Base-by-base conservation (phyloP, 2,888 invertebrate species). In the Chesias legatella region DNA sequence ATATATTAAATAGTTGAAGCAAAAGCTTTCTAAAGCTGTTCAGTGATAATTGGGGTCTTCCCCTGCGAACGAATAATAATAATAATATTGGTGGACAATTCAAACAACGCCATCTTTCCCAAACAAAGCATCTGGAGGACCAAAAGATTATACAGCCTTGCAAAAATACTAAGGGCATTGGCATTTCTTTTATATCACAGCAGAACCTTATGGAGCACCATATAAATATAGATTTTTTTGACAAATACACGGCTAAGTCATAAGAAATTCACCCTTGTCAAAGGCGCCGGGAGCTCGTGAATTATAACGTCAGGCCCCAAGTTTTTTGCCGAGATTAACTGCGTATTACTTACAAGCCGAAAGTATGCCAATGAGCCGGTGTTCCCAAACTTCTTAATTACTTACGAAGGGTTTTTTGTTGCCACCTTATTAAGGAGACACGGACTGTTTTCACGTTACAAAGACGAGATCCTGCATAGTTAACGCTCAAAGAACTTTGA, bases 241-340 rank as follows among this genome's bases (percentile, higher is more conserved):
- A 80, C 74, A 76, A 74, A 75, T 75, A 73, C 68, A 67, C 67
- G 65, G 59, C 58, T 58, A 54, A 60, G 69, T 79, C 73, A 75
- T 78, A 79, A 81, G 74, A 79, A 76, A 83, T 78, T 79, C 79
- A 75, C 76, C 75, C 76, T 71, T 73, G 75, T 76, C 73, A 65
- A 65, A 66, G 66, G 69, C 74, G 66, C 57, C 49, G 60, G 69
- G 66, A 63, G 59, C 58, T 60, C 58, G 71, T 81, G 79, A 82
- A 80, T 83, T 79, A 82, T 77, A 79, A 77, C 79, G 73, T 77
- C 70, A 66, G 63, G 67, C 61, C 67, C 67, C 67, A 78, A 82
- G 70, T 80, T 82, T 80, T 82, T 81, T 67, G 70, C 68, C 56
- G 70, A 80, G 79, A 81, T 80, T 81, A 81, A 78, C 77, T 77